Evolutionary conservation across 2,797 vertebrate species (phyloP), one percentile per base, ranked within the genome.

Genomic region (Coregonus ussuriensis): DNA sequence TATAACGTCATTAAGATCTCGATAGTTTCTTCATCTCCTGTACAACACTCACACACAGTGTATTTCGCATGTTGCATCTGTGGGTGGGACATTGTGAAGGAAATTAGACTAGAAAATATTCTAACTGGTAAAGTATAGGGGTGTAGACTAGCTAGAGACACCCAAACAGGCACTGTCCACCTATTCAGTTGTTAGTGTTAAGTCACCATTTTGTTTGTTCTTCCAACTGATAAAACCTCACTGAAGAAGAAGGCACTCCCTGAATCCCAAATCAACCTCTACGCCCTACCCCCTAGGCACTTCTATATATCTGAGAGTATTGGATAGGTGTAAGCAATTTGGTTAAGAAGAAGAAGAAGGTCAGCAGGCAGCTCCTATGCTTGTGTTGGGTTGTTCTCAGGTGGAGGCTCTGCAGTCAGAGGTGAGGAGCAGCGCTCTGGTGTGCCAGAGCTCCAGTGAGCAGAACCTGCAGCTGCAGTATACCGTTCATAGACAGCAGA

Each of bases 391-490:
- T n/a, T 76, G 21, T 59, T 35, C 74, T 77, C 69, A 96, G 96
- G 76, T 96, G 79, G 84, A 74, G 69, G 89, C 86, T 80, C 91
- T 96, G 77, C 93, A 94, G 87, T 92, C 92, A 82, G 94, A 95
- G 77, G 78, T 95, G 74, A 95, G 93, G 80, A 77, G 91, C 77
- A 94, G 91, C 89, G 87, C 79, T 83, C 87, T 91, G 79, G 92
- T 74, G 78, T 90, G 94, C 84, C 91, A 93, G 77, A 92, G 91
- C 71, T 93, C 86, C n/a, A 81, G 13, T 69, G 93, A 95, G 79
- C 93, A 96, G 81, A 95, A 94, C 82, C 77, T 91, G 70, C 82
- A 93, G 72, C 85, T 96, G 1, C 95, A 95, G 69, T 90, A 93
- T 35, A 91, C 89, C 73, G 89, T 96, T 62, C 93, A 94, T 84